Conservation (phyloP, 2,113 vertebrate genomes). For the Phalacrocorax aristotelis region DNA sequence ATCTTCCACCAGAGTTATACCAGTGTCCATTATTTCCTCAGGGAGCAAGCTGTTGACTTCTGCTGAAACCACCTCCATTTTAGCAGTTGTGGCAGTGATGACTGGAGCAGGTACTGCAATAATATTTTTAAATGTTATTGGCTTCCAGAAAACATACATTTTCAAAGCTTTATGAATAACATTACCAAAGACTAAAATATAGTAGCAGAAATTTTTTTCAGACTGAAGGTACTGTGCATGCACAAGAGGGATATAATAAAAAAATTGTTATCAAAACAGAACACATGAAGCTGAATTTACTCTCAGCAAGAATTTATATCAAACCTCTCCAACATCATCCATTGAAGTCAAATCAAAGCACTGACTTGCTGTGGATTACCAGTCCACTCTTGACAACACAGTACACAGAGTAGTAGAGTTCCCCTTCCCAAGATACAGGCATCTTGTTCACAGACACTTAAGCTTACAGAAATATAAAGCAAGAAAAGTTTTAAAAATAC, state of each 20-base stretch:
- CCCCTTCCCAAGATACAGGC: not conserved
- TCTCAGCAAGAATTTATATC: not conserved
- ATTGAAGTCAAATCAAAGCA: not conserved
- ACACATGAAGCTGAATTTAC: not conserved
- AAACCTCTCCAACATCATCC: not conserved
- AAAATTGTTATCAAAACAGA: not conserved
- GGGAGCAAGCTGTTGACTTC: conserved; percentile 97
- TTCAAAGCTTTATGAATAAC: not conserved
- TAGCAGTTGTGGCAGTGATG: conserved; percentile 55
- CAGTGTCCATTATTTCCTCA: conserved; percentile 98
- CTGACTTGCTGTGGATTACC: not conserved
- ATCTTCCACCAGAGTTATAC: conserved; percentile 86
- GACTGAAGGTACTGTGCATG: not conserved
- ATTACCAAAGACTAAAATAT: not conserved
- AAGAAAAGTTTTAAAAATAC: not conserved
- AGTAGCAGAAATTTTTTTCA: not conserved
- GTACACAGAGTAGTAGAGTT: not conserved
- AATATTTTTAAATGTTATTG: conserved; percentile 34
- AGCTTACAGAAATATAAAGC: not conserved
- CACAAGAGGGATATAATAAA: not conserved
- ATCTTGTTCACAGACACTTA: not conserved
- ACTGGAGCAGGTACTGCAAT: conserved; percentile 65
- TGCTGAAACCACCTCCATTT: conserved; percentile 95
- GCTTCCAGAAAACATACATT: not conserved
- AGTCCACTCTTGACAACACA: not conserved